Conservation (phyloP, 2,888 invertebrate genomes). For the Tholera decimalis region DNA sequence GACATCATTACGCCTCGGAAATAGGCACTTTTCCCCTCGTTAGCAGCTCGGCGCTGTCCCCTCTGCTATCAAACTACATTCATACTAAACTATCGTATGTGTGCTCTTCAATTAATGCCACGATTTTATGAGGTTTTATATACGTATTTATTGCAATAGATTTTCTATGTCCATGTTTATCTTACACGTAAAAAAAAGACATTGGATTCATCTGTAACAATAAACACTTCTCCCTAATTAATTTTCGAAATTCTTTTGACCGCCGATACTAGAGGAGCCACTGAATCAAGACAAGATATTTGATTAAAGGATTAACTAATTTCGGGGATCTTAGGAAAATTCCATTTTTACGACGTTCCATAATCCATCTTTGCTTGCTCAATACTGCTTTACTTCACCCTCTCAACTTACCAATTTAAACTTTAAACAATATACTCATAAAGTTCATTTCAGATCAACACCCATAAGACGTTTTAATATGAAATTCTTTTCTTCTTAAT, state of each 20-base stretch:
- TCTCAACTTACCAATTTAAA: slow-evolving; percentile 57
- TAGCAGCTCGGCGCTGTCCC: slow-evolving; percentile 84
- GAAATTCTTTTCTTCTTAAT: slow-evolving; percentile 84
- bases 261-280: background rate
- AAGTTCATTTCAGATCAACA: slow-evolving; percentile 66
- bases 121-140: slow-evolving; percentile 51
- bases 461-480: slow-evolving; percentile 72
- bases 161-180: background rate
- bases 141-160: background rate
- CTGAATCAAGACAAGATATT: slow-evolving; percentile 23
- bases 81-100: slow-evolving; percentile 68
- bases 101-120: slow-evolving; percentile 70
- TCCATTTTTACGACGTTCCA: slow-evolving; percentile 74
- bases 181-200: background rate
- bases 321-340: slow-evolving; percentile 27
- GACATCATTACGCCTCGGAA: slow-evolving; percentile 90
- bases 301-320: slow-evolving; percentile 39
- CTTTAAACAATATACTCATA: slow-evolving; percentile 60
- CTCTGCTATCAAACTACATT: slow-evolving; percentile 73
- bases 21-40: slow-evolving; percentile 91
- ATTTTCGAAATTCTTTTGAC: background rate
- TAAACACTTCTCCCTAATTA: background rate
- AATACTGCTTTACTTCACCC: slow-evolving; percentile 62
- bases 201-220: slow-evolving; percentile 6
- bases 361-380: slow-evolving; percentile 70